Base-by-base conservation (phyloP, 2,113 vertebrate genomes). In the Colossoma macropomum region DNA sequence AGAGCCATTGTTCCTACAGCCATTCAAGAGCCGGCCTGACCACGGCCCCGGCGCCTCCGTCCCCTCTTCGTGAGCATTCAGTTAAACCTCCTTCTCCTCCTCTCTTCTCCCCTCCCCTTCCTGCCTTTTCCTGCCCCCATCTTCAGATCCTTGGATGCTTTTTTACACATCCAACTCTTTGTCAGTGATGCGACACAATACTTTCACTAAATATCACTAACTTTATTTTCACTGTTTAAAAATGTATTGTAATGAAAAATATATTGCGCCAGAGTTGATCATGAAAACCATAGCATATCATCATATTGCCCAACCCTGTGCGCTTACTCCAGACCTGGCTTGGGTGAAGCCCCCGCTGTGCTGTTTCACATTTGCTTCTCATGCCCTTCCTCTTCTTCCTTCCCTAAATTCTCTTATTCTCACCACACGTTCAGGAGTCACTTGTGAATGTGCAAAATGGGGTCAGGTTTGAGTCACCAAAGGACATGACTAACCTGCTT, bases 1-100 rank as follows among this genome's bases (percentile, higher is more conserved):
- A 90, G 88, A 81, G 76, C 89, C 93, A 94, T 95, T 96, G 96
- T 97, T 94, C 89, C 86, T 83, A 78, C 89, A 77, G 34, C 86
- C 87, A 92, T 94, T 92, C 90, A 91, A 77, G 69, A 80, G 73
- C 25, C 17, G 87, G 85, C 81, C 68, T 85, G 80, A 92, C 91
- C 88, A 84, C 87, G 89, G 90, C 87, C 89, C 84, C 79, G 88
- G 87, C 86, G 83, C 87, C 79, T 89, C 89, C 82, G 71, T 80
- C 86, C 72, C 48, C 84, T 85, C 76, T 52, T 59, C 87, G 84
- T 86, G 88, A 78, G 87, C 92, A 91, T 93, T 95, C 93, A 94
- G 92, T 92, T 91, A 88, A 88, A 90, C 89, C 82, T 91, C 79
- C 81, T 86, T 81, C 86, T 84, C 89, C 83, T 90, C 80, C 84